Evolutionary conservation across 2,888 invertebrate species (phyloP).

Genomic region (Diloba caeruleocephala): DNA sequence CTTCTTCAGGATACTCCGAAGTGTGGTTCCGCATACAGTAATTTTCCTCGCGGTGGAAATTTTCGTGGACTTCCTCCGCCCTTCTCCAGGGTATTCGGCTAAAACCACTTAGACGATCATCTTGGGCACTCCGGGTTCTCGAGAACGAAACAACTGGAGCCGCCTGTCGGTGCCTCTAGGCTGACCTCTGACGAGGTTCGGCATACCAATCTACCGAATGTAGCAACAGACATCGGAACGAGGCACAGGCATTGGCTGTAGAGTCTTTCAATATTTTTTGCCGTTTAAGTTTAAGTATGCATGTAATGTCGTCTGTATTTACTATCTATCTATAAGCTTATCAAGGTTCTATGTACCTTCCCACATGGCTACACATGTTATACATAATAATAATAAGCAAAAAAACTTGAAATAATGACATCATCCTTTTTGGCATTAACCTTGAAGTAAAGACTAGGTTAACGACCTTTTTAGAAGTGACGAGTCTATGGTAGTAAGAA

Average conservation of each 20-base stretch:
- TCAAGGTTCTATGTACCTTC: conserved; percentile 15
- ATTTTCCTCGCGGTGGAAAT: too few species aligned
- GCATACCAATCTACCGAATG: too few species aligned
- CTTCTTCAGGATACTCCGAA: too few species aligned
- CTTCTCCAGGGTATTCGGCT: too few species aligned
- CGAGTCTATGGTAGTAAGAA: conserved; percentile 50
- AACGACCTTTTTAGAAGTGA: conserved; percentile 50
- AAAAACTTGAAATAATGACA: conserved; percentile 47
- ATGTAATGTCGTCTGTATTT: not conserved
- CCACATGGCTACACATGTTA: conserved; percentile 23
- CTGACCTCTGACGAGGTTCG: too few species aligned
- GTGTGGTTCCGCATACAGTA: too few species aligned
- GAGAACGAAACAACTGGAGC: too few species aligned
- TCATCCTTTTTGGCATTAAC: conserved; percentile 45
- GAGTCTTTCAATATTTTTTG: not conserved
- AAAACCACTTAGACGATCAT: too few species aligned
- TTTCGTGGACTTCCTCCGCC: too few species aligned
- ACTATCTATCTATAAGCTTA: conserved; percentile 24
- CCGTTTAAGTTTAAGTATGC: not conserved
- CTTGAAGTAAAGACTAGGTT: conserved; percentile 56
- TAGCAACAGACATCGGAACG: not conserved
- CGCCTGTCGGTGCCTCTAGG: too few species aligned
- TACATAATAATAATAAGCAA: conserved; percentile 35
- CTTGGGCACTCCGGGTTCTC: too few species aligned
- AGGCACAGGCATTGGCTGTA: not conserved